Conservation (phyloP, 35 echinoderm and acorn worm genomes). For the Amphiura filiformis region DNA sequence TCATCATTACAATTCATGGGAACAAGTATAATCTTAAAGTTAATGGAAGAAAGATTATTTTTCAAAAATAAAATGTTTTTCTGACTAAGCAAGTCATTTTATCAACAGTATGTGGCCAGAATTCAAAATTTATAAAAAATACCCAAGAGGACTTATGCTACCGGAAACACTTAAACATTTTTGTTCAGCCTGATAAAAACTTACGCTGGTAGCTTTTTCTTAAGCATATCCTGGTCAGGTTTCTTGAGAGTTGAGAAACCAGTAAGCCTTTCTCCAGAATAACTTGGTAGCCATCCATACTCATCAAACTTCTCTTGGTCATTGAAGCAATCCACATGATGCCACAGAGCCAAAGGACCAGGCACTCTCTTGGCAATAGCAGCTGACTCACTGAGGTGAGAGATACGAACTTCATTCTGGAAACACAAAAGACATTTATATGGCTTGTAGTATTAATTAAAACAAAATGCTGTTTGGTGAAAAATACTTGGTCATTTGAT, state of each 20-base stretch:
- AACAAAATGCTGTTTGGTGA: too few species aligned
- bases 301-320: slow-evolving; percentile 46
- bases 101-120: neutral
- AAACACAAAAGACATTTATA: neutral
- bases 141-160: too few species aligned
- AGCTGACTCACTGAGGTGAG: slow-evolving; percentile 7
- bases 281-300: slow-evolving; percentile 51
- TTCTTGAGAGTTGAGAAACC: slow-evolving; percentile 49
- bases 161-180: too few species aligned
- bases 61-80: neutral
- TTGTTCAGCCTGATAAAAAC: too few species aligned
- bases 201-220: slow-evolving; percentile 68
- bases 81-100: neutral
- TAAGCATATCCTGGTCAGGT: slow-evolving; percentile 68
- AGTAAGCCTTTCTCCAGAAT: slow-evolving; percentile 34
- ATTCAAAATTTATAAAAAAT: neutral
- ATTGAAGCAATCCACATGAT: slow-evolving; percentile 87
- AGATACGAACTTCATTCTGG: slow-evolving; percentile 67
- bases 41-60: neutral
- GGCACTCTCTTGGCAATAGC: slow-evolving; percentile 42
- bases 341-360: slow-evolving; percentile 70
- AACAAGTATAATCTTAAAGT: neutral
- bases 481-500: too few species aligned
- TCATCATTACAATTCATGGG: neutral
- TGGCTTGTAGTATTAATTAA: neutral